These are phyloP conservation scores for Centrocercus urophasianus DNA, from an alignment of 2,113 vertebrate species.

Conservation along the genomic window DNA sequence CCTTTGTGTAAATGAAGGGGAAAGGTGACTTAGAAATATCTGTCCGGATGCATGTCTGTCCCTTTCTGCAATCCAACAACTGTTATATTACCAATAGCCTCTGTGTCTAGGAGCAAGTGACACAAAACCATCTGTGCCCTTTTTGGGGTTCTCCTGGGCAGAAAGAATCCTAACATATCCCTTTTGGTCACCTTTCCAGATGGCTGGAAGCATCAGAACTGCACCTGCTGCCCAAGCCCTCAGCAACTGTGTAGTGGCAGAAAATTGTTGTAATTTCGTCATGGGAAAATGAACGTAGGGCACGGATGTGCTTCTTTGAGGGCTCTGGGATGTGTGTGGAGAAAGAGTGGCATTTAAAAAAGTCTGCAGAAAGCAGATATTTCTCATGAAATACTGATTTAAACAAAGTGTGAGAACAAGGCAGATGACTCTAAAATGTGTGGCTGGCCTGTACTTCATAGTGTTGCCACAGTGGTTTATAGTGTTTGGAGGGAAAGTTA, in stretches of 20 bases:
- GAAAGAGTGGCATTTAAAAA: not conserved
- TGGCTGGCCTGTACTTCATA: not conserved
- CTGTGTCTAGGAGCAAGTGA: not conserved
- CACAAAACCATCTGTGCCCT: not conserved
- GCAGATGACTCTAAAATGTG: slow-evolving; percentile 25
- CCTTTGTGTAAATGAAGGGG: not conserved
- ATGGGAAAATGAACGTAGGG: not conserved
- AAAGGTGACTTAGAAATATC: not conserved
- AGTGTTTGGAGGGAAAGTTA: slow-evolving; percentile 37
- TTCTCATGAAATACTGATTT: not conserved
- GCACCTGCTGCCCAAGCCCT: not conserved
- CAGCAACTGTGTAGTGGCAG: not conserved
- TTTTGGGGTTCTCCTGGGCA: not conserved
- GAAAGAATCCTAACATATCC: not conserved
- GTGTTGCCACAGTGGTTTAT: slow-evolving; percentile 36
- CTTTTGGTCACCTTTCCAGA: not conserved
- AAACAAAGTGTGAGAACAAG: slow-evolving; percentile 4
- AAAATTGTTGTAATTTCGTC: not conserved
- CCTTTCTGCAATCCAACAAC: not conserved
- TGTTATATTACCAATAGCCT: not conserved
- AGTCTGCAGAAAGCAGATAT: not conserved
- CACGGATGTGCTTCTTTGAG: not conserved
- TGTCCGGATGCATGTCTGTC: rapidly evolving
- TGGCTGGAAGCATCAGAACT: not conserved
- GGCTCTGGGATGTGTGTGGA: not conserved